Evolutionary conservation across 2,797 vertebrate genomes (phyloP), one percentile per base, ranked within the genome.

Genomic region (Gambusia yucatana): DNA sequence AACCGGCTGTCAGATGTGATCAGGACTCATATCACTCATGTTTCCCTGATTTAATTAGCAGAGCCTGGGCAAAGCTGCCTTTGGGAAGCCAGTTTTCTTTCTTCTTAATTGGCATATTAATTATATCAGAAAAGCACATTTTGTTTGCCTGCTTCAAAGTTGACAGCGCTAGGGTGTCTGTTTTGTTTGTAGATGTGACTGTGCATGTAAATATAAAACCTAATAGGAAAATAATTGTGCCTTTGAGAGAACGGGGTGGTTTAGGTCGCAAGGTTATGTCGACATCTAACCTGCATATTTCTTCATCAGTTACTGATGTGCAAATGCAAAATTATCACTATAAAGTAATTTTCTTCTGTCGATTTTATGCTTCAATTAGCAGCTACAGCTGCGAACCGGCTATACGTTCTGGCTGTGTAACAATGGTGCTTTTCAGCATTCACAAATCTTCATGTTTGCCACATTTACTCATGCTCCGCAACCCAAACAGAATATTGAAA

Each of bases 51-150:
- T 95, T 94, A 95, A 96, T 96, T 94, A 95, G 91, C 85, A 74
- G 70, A 82, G 92, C 89, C 87, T 75, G 69, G 87, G 84, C 86
- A 85, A 91, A 91, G 83, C 85, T 87, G 90, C 94, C 94, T 94
- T 93, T 93, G 94, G 94, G 94, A 96, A 92, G 92, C 81, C 80
- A 87, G 93, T 95, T 96, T 95, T 95, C 91, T 90, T 93, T 94
- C 89, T 91, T 94, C 92, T 90, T 96, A 95, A 96, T 96, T 95
- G 94, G 90, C 86, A 91, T 91, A 92, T 95, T 95, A 95, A 96
- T 95, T 94, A 93, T 82, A 95, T 92, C 90, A 91, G 89, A 94
- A 93, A 94, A 93, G 87, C 92, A 91, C 92, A 92, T 92, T 94
- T 93, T 92, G 91, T 92, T 93, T 89, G 89, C 83, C 77, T 78